Evolutionary conservation across 2,888 invertebrate species (phyloP), one percentile per base, ranked within the genome.

Genomic region (Notodonta dromedarius): DNA sequence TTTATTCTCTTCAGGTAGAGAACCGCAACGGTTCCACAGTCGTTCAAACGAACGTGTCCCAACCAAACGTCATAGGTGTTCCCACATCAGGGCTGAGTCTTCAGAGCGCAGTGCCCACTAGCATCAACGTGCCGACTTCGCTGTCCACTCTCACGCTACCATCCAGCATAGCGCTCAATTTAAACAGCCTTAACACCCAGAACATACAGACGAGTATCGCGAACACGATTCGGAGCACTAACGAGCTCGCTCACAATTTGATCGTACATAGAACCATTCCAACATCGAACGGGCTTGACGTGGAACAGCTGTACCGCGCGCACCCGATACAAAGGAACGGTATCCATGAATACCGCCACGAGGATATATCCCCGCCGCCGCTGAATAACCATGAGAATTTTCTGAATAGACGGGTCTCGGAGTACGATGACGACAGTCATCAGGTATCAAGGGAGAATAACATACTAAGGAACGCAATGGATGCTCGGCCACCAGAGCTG

Each of bases 391-490:
- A 86, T 78, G 89, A 90, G 69, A 87, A 84, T 84, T 91, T 90
- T 84, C 80, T 84, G 70, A 86, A 83, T 78, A 84, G 90, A 80
- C 77, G 91, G 78, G 85, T 85, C 79, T 84, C 86, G 82, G 91
- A 90, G 66, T 91, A 91, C 68, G 90, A 92, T n/a, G 91, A 91
- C 4, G 90, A 91, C 40, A 91, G 90, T 13, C 86, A 84, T 60
- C 76, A 82, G 32, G 78, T 84, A 54, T 81, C 85, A 65, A 82
- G 83, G 59, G 86, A 86, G 48, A 78, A 75, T 16, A 82, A 82
- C 61, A 77, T 86, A 44, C 77, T 85, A 58, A 80, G 87, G 59
- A 85, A 78, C 57, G 76, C 82, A 52, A 78, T 85, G 39, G 90
- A 90, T 59, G 64, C 69, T 60, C 78, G 89, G 59, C 84, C 85